Base-by-base conservation (phyloP, 2,797 vertebrate species). In the Poecilia wingei region DNA sequence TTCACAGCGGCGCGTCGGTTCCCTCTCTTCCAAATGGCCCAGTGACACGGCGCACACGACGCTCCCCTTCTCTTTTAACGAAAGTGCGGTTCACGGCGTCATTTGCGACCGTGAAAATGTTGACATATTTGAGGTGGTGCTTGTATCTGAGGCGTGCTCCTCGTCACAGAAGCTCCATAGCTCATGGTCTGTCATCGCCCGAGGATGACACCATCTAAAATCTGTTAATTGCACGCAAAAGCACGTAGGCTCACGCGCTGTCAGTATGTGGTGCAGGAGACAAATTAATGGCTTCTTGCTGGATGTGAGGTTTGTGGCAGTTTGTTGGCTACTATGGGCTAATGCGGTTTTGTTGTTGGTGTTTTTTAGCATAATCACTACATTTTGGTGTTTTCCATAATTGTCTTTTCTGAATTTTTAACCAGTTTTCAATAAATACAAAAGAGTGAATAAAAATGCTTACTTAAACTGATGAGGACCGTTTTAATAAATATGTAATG, bases 171-270 rank as follows among this genome's bases (percentile, higher is more conserved):
- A 68, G 69, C 75, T 85, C 78, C 79, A 81, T 75, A 75, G 81
- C 66, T 75, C 83, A 87, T 82, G 92, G 90, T 79, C 85, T 93
- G 89, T 94, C 93, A 91, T 92, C 91, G 75, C 82, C 22, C 79
- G 36, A 86, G 20, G 84, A 90, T 72, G 90, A 86, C 84, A 86
- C 82, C 9, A 74, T 82, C 82, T 85, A 75, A 92, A 86, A 88
- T 82, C 86, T 82, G 79, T 84, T 89, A 85, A 93, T 91, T 89
- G 72, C 83, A 86, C 12, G 22, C 68, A 43, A 70, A 45, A 92
- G 90, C 85, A 89, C 41, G 81, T 45, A 76, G 75, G 74, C 28
- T 51, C 39, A 41, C n/a, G 13, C 0, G 43, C 78, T 90, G 89
- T 89, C 88, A 87, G 33, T 86, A 80, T 83, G 84, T 9, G 82